phyloP scores from a whole-genome alignment of 2,888 invertebrate species.

The Leucania comma region DNA sequence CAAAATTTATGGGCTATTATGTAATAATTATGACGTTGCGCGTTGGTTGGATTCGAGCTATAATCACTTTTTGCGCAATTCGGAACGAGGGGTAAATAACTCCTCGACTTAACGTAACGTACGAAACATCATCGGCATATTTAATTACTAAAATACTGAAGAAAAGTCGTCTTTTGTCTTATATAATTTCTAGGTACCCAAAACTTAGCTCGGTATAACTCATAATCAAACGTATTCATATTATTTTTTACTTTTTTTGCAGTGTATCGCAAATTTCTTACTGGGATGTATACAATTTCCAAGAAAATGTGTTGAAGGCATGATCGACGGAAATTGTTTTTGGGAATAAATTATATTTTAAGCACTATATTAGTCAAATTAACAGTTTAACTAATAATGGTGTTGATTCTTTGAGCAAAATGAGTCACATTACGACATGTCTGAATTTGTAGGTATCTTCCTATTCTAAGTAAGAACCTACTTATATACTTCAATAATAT shows the following conservation, averaged over 20 bases:
- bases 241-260: neutral
- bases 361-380: neutral
- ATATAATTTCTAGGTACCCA: neutral
- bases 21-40: too few relatives aligned
- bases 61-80: too few relatives aligned
- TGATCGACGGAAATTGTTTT: neutral
- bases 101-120: neutral
- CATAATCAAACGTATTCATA: neutral
- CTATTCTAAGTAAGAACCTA: neutral
- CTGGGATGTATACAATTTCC: neutral
- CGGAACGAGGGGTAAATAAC: too few relatives aligned
- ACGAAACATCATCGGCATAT: neutral
- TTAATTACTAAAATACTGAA: neutral
- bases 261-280: neutral
- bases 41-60: too few relatives aligned
- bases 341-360: conserved; percentile 1
- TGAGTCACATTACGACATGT: neutral
- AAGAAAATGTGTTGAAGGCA: conserved; percentile 5
- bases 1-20: too few relatives aligned
- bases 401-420: neutral
- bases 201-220: too few relatives aligned
- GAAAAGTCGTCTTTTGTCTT: neutral
- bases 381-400: neutral
- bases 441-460: neutral
- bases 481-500: neutral